Percentiles rank a stretch among this genome's conserved stretches.
These are phyloP conservation scores for Lasiommata megera DNA, from an alignment of 2,888 invertebrate genomes.

Conservation along the genomic window DNA sequence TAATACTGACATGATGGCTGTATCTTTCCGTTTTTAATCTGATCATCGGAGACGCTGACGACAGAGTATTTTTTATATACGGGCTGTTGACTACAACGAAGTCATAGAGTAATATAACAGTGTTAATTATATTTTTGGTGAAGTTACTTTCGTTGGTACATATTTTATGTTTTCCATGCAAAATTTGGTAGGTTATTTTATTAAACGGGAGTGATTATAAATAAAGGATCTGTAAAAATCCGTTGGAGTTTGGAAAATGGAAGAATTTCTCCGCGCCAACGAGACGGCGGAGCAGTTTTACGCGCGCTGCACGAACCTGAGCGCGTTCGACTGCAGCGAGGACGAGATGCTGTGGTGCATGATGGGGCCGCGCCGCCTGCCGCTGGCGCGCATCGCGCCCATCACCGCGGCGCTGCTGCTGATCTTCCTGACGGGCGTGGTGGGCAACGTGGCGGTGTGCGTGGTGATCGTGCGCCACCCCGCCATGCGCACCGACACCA, in stretches of 20 bases:
- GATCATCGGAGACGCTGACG: no score
- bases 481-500: slow-evolving; percentile 94
- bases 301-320: slow-evolving; percentile 66
- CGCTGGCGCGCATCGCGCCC: slow-evolving; percentile 78
- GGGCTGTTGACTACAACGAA: no score
- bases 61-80: no score
- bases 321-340: slow-evolving; percentile 79
- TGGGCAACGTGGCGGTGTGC: slow-evolving; percentile 92
- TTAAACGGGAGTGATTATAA: no score
- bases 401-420: slow-evolving; percentile 86
- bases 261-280: slow-evolving; percentile 53
- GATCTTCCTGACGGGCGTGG: slow-evolving; percentile 91
- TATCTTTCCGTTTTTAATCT: no score
- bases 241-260: slow-evolving; percentile 41
- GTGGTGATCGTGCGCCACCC: slow-evolving; percentile 90
- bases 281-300: slow-evolving; percentile 51
- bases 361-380: slow-evolving; percentile 84
- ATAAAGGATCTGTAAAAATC: no score
- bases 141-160: no score
- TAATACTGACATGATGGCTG: no score
- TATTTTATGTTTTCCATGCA: no score
- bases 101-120: no score
- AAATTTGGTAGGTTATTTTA: no score
- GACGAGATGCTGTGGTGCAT: slow-evolving; percentile 81
- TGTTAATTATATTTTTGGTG: no score